Evolutionary conservation across 2,113 vertebrate species (phyloP).

Genomic region (Lepisosteus oculatus): DNA sequence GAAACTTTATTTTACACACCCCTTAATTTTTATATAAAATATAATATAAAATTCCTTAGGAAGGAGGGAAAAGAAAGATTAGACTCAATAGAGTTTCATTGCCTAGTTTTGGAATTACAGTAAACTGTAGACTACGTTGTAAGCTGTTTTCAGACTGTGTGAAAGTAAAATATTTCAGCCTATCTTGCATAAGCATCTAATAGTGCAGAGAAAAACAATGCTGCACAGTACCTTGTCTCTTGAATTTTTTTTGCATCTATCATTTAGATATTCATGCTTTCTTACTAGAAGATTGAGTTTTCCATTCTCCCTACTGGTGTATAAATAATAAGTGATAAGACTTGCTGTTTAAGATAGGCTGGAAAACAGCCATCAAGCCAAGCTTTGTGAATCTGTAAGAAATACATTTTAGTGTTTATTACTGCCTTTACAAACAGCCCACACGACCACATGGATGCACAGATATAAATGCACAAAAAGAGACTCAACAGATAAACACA

Average conservation of each 20-base stretch:
- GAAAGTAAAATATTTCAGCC: constrained; percentile 60
- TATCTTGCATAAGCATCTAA: constrained; percentile 62
- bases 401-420: constrained; percentile 26
- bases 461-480: no score
- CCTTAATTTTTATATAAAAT: constrained; percentile 4
- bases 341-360: constrained; percentile 48
- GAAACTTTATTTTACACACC: neutral
- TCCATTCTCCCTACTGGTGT: constrained; percentile 66
- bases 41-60: constrained; percentile 8
- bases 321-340: constrained; percentile 67
- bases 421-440: constrained; percentile 49
- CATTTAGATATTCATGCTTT: constrained; percentile 52
- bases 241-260: constrained; percentile 60
- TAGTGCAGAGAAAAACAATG: constrained; percentile 45
- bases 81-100: constrained; percentile 48
- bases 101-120: constrained; percentile 45
- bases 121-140: constrained; percentile 54
- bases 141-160: constrained; percentile 58
- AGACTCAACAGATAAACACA: no score
- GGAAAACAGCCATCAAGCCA: constrained; percentile 58
- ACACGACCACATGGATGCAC: constrained; percentile 31
- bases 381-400: constrained; percentile 33
- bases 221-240: constrained; percentile 28
- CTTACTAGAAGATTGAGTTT: constrained; percentile 53
- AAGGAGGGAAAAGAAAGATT: constrained; percentile 23